Base-by-base conservation (phyloP, 2,888 invertebrate species). In the Parnassius glacialis region DNA sequence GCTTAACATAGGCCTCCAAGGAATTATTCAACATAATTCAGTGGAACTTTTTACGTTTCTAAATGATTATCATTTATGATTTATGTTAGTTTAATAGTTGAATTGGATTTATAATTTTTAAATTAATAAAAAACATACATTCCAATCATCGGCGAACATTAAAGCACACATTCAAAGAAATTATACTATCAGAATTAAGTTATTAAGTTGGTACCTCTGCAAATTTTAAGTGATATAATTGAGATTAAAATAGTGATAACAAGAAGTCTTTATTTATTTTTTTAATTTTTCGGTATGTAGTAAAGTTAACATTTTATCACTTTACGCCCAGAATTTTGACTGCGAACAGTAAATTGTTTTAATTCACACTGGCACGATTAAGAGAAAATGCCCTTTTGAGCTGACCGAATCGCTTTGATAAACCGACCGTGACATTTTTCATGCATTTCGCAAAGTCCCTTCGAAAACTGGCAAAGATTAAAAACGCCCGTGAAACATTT, bases 361-460 rank as follows among this genome's bases (percentile, higher is more conserved):
- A 61, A 64, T 60, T 62, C 47, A 51, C 56, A 42, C 12, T 45
- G 54, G 55, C 48, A 66, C 66, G 47, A 55, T 67, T 55, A 52
- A 71, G 65, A 70, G 67, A 70, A 79, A 81, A 75, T 74, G 80
- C 80, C 81, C 83, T 83, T 84, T 81, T 73, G 72, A 68, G 70
- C 69, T 70, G 69, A 68, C 73, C 75, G 75, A 78, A 76, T 78
- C 76, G 77, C 74, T 81, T 76, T 80, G 78, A 80, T 79, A 78
- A 69, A 50, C 74, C 73, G 85, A 67, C 90, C 90, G 69, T 90
- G 90, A 88, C 88, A 86, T 89, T 87, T 85, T 71, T 74, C 67
- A 69, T 60, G 66, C 59, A 69, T 80, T 84, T 79, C 83, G 78
- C 74, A 83, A 87, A 71, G 62, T 73, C 75, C 69, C 69, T 71